These are phyloP conservation scores for Orius insidiosus DNA, from an alignment of 1,140 invertebrate species.

Conservation along the genomic window DNA sequence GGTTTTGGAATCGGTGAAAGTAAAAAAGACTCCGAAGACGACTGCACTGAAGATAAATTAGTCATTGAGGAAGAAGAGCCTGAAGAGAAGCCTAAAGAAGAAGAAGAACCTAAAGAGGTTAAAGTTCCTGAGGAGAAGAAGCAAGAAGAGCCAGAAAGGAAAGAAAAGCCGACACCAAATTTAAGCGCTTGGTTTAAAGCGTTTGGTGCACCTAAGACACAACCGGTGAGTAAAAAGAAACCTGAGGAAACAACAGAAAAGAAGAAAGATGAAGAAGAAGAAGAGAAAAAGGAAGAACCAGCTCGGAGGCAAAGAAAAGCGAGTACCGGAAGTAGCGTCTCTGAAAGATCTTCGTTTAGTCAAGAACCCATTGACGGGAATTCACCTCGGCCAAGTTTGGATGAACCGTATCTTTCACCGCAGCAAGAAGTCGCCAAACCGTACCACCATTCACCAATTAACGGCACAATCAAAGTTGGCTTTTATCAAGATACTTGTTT, in stretches of 20 bases:
- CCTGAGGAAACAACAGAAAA: constrained; percentile 17
- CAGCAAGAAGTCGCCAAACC: constrained; percentile 37
- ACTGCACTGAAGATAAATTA: constrained; percentile 13
- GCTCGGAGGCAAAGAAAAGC: constrained; percentile 38
- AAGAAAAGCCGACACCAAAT: constrained; percentile 60
- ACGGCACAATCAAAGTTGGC: constrained; percentile 52
- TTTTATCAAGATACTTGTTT: constrained; percentile 58
- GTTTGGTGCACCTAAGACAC: constrained; percentile 58
- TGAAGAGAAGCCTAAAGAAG: constrained; percentile 22
- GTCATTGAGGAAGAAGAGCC: constrained; percentile 19
- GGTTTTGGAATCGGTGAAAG: constrained; percentile 20
- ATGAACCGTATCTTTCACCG: constrained; percentile 45
- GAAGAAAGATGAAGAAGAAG: constrained; percentile 17
- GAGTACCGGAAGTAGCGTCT: constrained; percentile 52
- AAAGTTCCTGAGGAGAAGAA: constrained; percentile 20
- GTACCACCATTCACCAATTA: constrained; percentile 42
- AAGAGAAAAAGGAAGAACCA: constrained; percentile 23
- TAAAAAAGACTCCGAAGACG: constrained; percentile 18
- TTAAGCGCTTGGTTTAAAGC: constrained; percentile 80
- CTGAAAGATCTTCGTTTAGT: constrained; percentile 53
- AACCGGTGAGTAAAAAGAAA: constrained; percentile 23
- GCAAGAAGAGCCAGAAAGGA: constrained; percentile 28
- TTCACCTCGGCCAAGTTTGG: constrained; percentile 41
- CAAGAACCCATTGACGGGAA: constrained; percentile 42
- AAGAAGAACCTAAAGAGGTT: constrained; percentile 17